phyloP scores from a whole-genome alignment of 2,888 invertebrate genomes.

The Rosalia funebris region DNA sequence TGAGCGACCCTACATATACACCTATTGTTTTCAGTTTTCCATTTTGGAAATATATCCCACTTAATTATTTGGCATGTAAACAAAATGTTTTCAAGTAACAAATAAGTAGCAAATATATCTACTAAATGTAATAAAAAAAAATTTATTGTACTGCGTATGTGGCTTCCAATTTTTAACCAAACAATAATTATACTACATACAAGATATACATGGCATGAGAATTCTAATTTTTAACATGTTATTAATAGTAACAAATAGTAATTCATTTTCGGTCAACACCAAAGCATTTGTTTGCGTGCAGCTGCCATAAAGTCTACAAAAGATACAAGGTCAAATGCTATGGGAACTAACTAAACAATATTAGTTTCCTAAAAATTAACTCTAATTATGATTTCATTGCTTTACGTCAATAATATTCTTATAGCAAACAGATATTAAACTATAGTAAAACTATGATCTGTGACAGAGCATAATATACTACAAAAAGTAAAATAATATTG shows the following conservation, averaged over 20 bases:
- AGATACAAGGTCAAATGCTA: conserved; percentile 41
- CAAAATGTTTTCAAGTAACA: too few relatives aligned
- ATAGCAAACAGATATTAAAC: background rate
- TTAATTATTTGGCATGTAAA: too few relatives aligned
- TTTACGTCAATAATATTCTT: conserved; percentile 11
- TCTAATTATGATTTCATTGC: conserved; percentile 10
- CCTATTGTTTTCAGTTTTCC: too few relatives aligned
- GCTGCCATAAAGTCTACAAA: conserved; percentile 43
- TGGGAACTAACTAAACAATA: conserved; percentile 38
- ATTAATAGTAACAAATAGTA: conserved; percentile 35
- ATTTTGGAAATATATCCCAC: too few relatives aligned
- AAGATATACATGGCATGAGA: conserved; percentile 32
- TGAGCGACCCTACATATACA: too few relatives aligned
- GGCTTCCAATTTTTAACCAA: too few relatives aligned
- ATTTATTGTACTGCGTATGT: too few relatives aligned
- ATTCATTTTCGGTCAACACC: conserved; percentile 45
- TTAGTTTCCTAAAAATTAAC: conserved; percentile 16
- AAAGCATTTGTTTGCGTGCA: conserved; percentile 48
- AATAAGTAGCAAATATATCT: too few relatives aligned
- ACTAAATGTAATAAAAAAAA: too few relatives aligned
- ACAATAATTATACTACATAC: conserved; percentile 7
- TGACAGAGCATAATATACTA: too few relatives aligned
- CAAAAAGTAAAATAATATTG: too few relatives aligned
- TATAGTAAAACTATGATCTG: background rate
- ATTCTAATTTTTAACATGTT: conserved; percentile 38